Evolutionary conservation across 2,113 vertebrate genomes (phyloP).

Genomic region (Cygnus atratus): DNA sequence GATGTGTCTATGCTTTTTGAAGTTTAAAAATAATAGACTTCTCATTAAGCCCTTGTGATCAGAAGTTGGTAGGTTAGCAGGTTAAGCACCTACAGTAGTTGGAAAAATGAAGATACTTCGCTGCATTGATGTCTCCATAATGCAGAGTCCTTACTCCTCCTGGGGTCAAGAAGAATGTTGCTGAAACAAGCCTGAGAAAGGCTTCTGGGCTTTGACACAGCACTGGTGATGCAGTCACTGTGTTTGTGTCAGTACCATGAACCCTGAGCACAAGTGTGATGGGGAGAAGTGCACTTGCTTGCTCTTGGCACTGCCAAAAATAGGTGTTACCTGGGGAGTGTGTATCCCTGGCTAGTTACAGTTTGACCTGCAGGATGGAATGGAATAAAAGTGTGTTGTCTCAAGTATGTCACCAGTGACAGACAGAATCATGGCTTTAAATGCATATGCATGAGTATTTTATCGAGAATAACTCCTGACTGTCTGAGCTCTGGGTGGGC

Average conservation of each 20-base stretch:
- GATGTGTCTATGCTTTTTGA: neutral
- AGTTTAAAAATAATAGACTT: neutral
- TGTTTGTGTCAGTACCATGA: neutral
- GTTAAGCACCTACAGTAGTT: neutral
- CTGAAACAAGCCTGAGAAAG: neutral
- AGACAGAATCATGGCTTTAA: neutral
- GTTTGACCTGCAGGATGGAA: neutral
- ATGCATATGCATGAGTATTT: neutral
- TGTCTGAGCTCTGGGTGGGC: neutral
- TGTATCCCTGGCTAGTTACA: neutral
- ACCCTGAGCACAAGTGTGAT: fast-evolving
- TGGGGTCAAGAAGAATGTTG: neutral
- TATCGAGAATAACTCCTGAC: neutral
- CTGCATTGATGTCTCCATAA: neutral
- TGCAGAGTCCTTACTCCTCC: neutral
- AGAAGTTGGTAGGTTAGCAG: neutral
- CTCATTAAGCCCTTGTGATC: neutral
- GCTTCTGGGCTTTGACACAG: neutral
- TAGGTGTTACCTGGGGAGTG: neutral
- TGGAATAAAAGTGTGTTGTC: neutral
- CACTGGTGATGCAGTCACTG: neutral
- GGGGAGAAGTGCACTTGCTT: neutral
- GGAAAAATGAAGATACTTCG: neutral
- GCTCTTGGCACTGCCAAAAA: neutral
- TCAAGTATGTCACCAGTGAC: neutral